phyloP scores from a whole-genome alignment of 1,140 invertebrate genomes.

The Notospermus geniculatus region DNA sequence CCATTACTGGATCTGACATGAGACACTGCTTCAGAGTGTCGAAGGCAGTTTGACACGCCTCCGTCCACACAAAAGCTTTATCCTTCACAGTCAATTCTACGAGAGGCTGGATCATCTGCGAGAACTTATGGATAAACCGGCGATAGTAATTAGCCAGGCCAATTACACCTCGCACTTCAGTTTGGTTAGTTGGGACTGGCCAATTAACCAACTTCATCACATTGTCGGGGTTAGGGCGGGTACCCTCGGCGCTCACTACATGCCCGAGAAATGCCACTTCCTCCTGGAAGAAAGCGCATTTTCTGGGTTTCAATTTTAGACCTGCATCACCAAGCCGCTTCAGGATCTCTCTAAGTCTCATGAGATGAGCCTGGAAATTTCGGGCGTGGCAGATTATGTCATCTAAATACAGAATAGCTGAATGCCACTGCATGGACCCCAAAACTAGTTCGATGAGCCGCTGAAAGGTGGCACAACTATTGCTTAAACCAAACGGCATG shows the following conservation, averaged over 20 bases:
- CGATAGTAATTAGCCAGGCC: conserved; percentile 34
- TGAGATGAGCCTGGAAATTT: neutral
- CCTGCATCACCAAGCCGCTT: conserved; percentile 8
- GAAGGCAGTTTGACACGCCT: conserved; percentile 24
- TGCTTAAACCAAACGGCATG: conserved; percentile 18
- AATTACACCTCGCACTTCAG: conserved; percentile 33
- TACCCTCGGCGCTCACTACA: conserved; percentile 23
- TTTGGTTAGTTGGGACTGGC: conserved; percentile 30
- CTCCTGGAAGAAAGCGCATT: conserved; percentile 51
- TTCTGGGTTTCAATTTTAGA: conserved; percentile 55
- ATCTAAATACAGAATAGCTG: neutral
- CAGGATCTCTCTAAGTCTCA: conserved; percentile 7
- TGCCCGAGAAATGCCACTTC: conserved; percentile 29
- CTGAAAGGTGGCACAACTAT: conserved; percentile 21
- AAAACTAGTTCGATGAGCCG: conserved; percentile 20
- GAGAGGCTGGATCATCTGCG: conserved; percentile 24
- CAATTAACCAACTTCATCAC: conserved; percentile 28
- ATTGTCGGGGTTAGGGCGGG: conserved; percentile 32
- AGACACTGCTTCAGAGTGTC: conserved; percentile 22
- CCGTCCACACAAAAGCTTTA: conserved; percentile 23
- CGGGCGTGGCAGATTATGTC: neutral
- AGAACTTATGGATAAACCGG: conserved; percentile 28
- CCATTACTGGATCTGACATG: neutral
- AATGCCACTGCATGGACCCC: neutral
- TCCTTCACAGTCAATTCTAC: conserved; percentile 23